Base-by-base conservation (phyloP, 1,140 invertebrate genomes). In the Pseudobourletiella spinata region DNA sequence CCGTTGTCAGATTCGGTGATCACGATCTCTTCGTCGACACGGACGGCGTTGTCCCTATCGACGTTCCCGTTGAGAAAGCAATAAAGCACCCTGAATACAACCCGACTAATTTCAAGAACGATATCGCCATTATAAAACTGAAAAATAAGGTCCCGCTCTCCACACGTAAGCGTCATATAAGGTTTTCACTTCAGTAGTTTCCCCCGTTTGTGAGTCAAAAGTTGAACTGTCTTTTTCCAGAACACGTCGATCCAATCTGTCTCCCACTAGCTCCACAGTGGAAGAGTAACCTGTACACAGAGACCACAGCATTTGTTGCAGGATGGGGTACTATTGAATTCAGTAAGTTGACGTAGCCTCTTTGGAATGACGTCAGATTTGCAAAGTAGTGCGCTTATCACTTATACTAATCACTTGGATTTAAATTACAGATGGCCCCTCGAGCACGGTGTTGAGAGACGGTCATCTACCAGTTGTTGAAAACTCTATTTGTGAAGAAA, bases 241-340 rank as follows among this genome's bases (percentile, higher is more conserved):
- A n/a, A n/a, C n/a, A n/a, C n/a, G 84, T 89, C 6, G 82, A 76
- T 72, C 88, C 88, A 0, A 83, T 91, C 58, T 93, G 89, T 74
- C 75, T 93, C 15, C 88, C 88, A 2, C 65, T 76, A 8, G 70
- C 76, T n/a, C 66, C 75, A 1, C 74, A 80, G 20, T 69, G 83
- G 8, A 73, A 78, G 54, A 70, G 74, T 0, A 76, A 73, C 24
- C 73, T 72, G 29, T 83, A 80, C 57, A 76, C 79, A 15, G 74
- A 75, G 18, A 75, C 75, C 50, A 76, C 71, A 50, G 84, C 84
- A 1, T 82, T 85, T 64, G 79, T 89, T 1, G 84, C 84, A 26
- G 89, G 89, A 15, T 91, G 88, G 88, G 88, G 88, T 51, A 76
- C 82, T 15, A 71, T 79, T 3, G 28, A 63, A 29, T 75, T 72